phyloP scores from a whole-genome alignment of 2,888 invertebrate genomes.

The Euspilapteryx auroguttella region DNA sequence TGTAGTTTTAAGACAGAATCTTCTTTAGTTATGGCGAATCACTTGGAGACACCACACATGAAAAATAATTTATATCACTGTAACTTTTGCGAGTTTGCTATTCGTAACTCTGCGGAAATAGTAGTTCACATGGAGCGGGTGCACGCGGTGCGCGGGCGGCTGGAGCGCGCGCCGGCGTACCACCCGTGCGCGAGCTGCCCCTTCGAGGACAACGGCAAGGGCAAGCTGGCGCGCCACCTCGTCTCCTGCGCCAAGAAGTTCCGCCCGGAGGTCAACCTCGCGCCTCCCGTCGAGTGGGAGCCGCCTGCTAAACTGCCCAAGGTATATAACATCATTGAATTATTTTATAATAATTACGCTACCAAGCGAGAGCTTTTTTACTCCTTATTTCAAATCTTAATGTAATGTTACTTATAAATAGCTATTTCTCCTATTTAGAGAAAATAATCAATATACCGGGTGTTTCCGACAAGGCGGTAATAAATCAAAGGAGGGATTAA shows the following conservation, averaged over 20 bases:
- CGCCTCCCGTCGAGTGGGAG: slow-evolving; percentile 89
- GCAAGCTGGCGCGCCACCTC: slow-evolving; percentile 85
- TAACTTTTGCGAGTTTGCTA: slow-evolving; percentile 80
- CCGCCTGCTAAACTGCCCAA: slow-evolving; percentile 92
- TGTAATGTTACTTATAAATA: too few species aligned
- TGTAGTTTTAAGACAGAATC: slow-evolving; percentile 92
- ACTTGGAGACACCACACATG: slow-evolving; percentile 90
- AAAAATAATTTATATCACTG: slow-evolving; percentile 84
- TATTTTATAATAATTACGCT: too few species aligned
- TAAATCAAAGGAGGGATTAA: too few species aligned
- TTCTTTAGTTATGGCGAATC: slow-evolving; percentile 78
- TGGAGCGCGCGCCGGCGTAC: slow-evolving; percentile 83
- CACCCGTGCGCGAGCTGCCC: slow-evolving; percentile 93
- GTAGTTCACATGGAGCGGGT: slow-evolving; percentile 90
- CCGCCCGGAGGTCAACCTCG: slow-evolving; percentile 82
- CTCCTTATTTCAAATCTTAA: too few species aligned
- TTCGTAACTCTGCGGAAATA: slow-evolving; percentile 85
- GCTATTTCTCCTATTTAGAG: too few species aligned
- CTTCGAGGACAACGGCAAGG: slow-evolving; percentile 92
- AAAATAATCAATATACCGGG: too few species aligned
- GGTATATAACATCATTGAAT: too few species aligned
- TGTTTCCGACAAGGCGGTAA: too few species aligned
- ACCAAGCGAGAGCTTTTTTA: too few species aligned
- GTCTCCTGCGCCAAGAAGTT: slow-evolving; percentile 88
- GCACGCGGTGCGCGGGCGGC: slow-evolving; percentile 80